Base-by-base conservation (phyloP, 2,113 vertebrate species). In the Isichthys henryi region DNA sequence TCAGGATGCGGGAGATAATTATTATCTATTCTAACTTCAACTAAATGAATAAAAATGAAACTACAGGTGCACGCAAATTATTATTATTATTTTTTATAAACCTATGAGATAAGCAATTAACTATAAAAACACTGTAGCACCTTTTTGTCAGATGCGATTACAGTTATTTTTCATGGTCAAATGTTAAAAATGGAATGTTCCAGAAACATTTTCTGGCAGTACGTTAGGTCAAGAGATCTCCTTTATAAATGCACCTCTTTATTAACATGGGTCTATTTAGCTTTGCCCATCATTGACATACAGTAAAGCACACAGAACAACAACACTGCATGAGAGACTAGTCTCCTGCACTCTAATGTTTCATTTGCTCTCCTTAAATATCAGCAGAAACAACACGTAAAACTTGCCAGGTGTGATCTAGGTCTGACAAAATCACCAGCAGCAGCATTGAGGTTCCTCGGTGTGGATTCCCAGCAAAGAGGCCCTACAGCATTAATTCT, bases 151-250 rank as follows among this genome's bases (percentile, higher is more conserved):
- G 45, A 86, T 86, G 23, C 46, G 31, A 49, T 86, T 80, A 80
- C 74, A 80, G 35, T 35, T 80, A 80, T 86, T 86, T 85, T 86
- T 86, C 83, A 49, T 10, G 83, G 11, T 86, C 83, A 86, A 86
- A 86, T 86, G 83, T 86, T 50, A 50, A 45, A 86, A n/a, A 53
- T 39, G 49, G 31, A 87, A 53, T 53, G 86, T 53, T 87, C 17
- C 49, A 11, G 49, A 39, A 35, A n/a, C 31, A 53, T 39, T 56
- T 35, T 87, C 15, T 80, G 17, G 85, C 56, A 88, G 53, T 5
- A 88, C 3, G 10, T 43, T 23, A 23, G 53, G 87, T 21, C 53
- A 62, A 88, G 27, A 50, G 87, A 21, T 88, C 9, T 39, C 10
- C 43, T 19, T 53, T 58, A 66, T 35, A 87, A 87, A 88, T 58